phyloP scores from a whole-genome alignment of 2,888 invertebrate genomes.

The Pandemis heparana region DNA sequence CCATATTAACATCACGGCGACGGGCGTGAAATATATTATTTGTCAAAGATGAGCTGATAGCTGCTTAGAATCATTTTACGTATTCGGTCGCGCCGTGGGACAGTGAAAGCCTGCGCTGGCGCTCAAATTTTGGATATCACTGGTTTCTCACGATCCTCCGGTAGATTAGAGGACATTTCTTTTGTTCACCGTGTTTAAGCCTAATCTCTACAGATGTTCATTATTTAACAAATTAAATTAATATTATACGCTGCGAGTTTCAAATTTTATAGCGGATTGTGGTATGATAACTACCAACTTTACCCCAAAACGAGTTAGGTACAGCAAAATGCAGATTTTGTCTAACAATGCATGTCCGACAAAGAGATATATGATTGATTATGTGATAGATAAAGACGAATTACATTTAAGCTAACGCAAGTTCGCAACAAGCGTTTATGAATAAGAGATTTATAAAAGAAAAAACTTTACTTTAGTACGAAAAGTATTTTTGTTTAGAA shows the following conservation, averaged over 20 bases:
- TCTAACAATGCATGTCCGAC: too few species aligned
- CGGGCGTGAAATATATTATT: slow-evolving; percentile 9
- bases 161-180: slow-evolving; percentile 54
- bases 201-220: slow-evolving; percentile 33
- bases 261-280: background rate
- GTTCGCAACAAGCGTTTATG: too few species aligned
- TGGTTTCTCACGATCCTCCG: slow-evolving; percentile 71
- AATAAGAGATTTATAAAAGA: too few species aligned
- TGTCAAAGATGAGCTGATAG: slow-evolving; percentile 20
- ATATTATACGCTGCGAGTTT: slow-evolving; percentile 22
- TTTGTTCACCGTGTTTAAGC: slow-evolving; percentile 54
- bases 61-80: slow-evolving; percentile 9
- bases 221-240: slow-evolving; percentile 27
- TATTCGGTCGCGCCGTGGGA: slow-evolving; percentile 60
- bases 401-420: too few species aligned
- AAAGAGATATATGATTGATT: too few species aligned
- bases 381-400: too few species aligned
- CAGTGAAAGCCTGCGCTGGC: slow-evolving; percentile 65
- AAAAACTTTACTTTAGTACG: too few species aligned
- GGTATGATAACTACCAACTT: background rate
- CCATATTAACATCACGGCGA: background rate
- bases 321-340: too few species aligned
- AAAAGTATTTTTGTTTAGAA: too few species aligned
- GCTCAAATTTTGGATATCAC: slow-evolving; percentile 59
- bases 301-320: too few species aligned